A percentile compares a stretch with the other conserved stretches of the same genome.
Conservation (phyloP, 64 coral and sea anemone species). For the Pocillopora verrucosa region DNA sequence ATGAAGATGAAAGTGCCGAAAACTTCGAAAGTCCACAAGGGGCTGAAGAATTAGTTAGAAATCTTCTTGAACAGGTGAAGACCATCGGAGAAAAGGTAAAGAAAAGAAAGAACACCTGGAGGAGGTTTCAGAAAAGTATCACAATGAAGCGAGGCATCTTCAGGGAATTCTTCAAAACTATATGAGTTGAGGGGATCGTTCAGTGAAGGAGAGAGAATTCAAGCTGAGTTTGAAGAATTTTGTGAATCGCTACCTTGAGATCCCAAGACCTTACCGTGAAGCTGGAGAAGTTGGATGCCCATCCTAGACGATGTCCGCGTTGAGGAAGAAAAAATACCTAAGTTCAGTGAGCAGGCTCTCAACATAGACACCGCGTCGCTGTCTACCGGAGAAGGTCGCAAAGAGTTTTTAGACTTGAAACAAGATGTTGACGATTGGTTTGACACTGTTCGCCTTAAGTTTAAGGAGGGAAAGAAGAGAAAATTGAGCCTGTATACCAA, state of each 20-base stretch:
- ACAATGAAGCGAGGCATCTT: conserved; percentile 57
- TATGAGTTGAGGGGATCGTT: conserved; percentile 32
- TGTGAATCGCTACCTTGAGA: conserved; percentile 6
- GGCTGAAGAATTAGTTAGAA: not conserved
- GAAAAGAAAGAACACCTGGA: conserved; percentile 43
- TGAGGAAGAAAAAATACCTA: not conserved
- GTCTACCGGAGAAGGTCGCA: conserved; percentile 22
- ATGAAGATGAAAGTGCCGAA: conserved; percentile 31
- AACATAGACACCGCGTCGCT: not conserved
- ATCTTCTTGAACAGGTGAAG: conserved; percentile 1
- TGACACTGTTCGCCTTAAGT: conserved; percentile 53
- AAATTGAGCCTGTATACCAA: conserved; percentile 65
- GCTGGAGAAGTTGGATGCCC: conserved; percentile 9
- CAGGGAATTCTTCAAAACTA: conserved; percentile 29
- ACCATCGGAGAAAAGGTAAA: conserved; percentile 22
- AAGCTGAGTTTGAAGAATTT: conserved; percentile 47
- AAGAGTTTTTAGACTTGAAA: conserved; percentile 56
- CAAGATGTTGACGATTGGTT: conserved; percentile 61
- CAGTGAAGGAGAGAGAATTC: conserved; percentile 48
- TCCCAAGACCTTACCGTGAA: conserved; percentile 24
- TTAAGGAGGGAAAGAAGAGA: conserved; percentile 77
- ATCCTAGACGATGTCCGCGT: not conserved
- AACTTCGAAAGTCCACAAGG: not conserved
- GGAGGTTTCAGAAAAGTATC: conserved; percentile 42
- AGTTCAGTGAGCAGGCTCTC: not conserved